phyloP scores from a whole-genome alignment of 2,113 vertebrate species.

The Clarias magur region DNA sequence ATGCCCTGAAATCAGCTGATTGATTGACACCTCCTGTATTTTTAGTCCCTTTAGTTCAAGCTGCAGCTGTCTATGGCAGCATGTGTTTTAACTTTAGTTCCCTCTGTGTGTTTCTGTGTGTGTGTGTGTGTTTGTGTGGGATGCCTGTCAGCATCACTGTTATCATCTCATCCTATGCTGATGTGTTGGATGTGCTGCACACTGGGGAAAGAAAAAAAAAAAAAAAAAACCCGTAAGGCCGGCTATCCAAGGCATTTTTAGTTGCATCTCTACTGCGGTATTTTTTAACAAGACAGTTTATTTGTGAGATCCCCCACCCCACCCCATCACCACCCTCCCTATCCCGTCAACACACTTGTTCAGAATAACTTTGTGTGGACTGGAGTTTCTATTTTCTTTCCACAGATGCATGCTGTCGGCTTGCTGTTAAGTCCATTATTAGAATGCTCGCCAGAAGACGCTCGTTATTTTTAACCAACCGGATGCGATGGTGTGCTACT shows the following conservation, averaged over 20 bases:
- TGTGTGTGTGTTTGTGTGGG: constrained; percentile 20
- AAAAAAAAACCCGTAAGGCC: background rate
- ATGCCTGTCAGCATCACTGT: constrained; percentile 44
- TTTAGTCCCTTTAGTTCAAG: constrained; percentile 63
- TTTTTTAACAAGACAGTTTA: constrained; percentile 21
- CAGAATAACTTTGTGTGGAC: constrained; percentile 15
- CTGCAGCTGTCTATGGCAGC: constrained; percentile 54
- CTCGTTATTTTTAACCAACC: background rate
- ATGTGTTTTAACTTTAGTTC: constrained; percentile 39
- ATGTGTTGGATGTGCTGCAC: constrained; percentile 12
- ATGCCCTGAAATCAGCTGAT: constrained; percentile 45
- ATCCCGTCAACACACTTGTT: background rate
- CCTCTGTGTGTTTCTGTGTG: constrained; percentile 25
- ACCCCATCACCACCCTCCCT: background rate
- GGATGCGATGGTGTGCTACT: background rate
- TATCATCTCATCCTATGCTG: constrained; percentile 43
- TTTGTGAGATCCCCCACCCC: background rate
- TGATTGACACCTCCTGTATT: constrained; percentile 67
- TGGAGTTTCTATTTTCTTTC: background rate
- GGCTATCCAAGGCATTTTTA: background rate
- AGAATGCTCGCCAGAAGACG: background rate
- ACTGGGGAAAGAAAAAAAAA: background rate
- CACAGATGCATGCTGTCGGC: background rate
- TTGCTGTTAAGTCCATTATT: constrained; percentile 24
- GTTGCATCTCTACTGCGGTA: background rate